Evolutionary conservation across 2,797 vertebrate species (phyloP).

Genomic region (Pipistrellus pipistrellus): DNA sequence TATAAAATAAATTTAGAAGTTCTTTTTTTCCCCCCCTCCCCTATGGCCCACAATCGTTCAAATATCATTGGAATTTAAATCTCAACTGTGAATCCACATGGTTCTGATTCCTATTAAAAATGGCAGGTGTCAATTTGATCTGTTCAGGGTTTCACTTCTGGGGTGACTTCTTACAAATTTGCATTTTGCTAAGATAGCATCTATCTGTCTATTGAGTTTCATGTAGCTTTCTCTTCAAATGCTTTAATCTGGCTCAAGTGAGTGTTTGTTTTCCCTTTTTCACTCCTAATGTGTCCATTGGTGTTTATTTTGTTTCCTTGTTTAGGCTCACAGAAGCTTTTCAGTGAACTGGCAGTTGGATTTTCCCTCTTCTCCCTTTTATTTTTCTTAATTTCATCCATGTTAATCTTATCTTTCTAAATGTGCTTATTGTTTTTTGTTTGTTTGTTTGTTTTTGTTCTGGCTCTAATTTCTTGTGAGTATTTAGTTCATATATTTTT

Average conservation of each 20-base stretch:
- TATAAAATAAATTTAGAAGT: slow-evolving; percentile 15
- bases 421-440: background rate
- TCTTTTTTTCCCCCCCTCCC: background rate
- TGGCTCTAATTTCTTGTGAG: slow-evolving; percentile 32
- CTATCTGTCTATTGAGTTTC: background rate
- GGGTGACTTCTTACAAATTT: background rate
- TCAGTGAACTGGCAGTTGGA: background rate
- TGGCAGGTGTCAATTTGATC: background rate
- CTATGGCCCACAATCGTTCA: background rate
- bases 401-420: background rate
- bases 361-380: background rate
- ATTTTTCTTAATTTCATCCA: slow-evolving; percentile 1
- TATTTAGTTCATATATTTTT: slow-evolving; percentile 25
- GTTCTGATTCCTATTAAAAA: slow-evolving; percentile 20
- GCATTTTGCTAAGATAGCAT: background rate
- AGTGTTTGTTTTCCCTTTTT: background rate
- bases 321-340: background rate
- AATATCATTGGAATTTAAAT: slow-evolving; percentile 11
- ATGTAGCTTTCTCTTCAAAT: background rate
- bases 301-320: slow-evolving; percentile 41
- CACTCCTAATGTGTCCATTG: background rate
- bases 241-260: background rate
- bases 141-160: background rate
- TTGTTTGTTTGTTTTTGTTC: background rate
- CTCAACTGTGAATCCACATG: background rate